Conservation (phyloP, 2,888 invertebrate species). For the Thereva unica region DNA sequence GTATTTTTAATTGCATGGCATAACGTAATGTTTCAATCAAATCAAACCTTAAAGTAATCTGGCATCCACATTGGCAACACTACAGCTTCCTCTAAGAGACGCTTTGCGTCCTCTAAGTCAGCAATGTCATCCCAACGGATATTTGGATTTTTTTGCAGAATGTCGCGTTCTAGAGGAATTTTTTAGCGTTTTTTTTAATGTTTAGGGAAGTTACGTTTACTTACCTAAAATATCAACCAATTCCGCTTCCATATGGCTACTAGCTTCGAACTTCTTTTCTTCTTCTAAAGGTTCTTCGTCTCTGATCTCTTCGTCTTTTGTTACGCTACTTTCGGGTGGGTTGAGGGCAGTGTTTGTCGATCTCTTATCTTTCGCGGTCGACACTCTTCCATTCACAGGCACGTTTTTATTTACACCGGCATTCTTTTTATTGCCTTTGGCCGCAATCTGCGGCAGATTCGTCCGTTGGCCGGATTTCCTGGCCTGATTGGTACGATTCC, state of each 20-base stretch:
- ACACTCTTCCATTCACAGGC: constrained; percentile 40
- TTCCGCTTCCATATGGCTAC: constrained; percentile 80
- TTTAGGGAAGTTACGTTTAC: constrained; percentile 34
- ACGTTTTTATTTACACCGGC: constrained; percentile 1
- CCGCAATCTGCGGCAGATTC: constrained; percentile 1
- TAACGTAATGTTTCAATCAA: not conserved
- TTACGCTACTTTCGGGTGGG: constrained; percentile 53
- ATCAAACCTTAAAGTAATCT: constrained; percentile 88
- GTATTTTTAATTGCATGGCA: constrained; percentile 1
- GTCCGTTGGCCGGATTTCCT: constrained; percentile 26
- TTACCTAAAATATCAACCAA: constrained; percentile 87
- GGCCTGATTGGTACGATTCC: too few species aligned
- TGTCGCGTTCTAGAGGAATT: constrained; percentile 77
- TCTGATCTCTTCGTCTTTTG: constrained; percentile 70
- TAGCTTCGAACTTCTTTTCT: constrained; percentile 84
- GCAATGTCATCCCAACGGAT: constrained; percentile 95
- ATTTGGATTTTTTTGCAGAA: constrained; percentile 95
- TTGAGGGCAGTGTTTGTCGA: constrained; percentile 1
- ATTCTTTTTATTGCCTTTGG: constrained; percentile 24
- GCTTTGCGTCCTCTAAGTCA: constrained; percentile 84
- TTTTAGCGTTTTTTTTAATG: not conserved
- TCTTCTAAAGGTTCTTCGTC: constrained; percentile 65
- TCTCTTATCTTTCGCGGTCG: constrained; percentile 29
- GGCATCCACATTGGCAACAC: constrained; percentile 98
- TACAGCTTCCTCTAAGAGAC: constrained; percentile 93